Evolutionary conservation across 1,140 invertebrate species (phyloP), one percentile per base, ranked within the genome.

Genomic region (Gryon sp.): DNA sequence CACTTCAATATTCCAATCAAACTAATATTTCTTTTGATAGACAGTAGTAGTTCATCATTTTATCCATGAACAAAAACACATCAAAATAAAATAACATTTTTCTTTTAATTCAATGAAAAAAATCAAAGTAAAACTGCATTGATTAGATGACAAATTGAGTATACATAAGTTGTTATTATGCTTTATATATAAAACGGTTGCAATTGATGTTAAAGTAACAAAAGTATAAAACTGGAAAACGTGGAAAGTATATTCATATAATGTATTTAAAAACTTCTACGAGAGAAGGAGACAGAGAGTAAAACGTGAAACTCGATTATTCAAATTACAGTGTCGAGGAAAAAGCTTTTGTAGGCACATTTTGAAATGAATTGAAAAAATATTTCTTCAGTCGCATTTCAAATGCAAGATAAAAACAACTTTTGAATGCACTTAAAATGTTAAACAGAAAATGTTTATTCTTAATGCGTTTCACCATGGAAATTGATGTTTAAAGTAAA

Each of bases 281-380:
- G 59, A 57, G 40, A 12, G 48, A 70, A 48, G 24, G 26, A 69
- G 60, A 46, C 36, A 57, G 40, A 12, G 48, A 70, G 57, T 34
- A 34, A 69, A 69, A 46, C 36, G 46, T 46, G 48, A 41, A 72
- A 63, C 34, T 57, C 41, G 15, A 41, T 73, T 73, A 73, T 73
- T 63, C 59, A 73, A 73, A 73, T 73, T 46, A 57, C 68, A 72
- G 55, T 57, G 57, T 38, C 28, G 32, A 45, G 55, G 22, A n/a
- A 40, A 57, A 12, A 50, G 69, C 59, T 73, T 73, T 65, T 73
- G 50, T 34, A 30, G 48, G 50, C 36, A 36, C 43, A 70, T 70
- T 69, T 70, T 60, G 46, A 48, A 60, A 19, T 18, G 57, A 45
- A 72, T 41, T 55, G 40, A 72, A 62, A 62, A 62, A 72, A 62